Percentiles rank a stretch among this genome's conserved stretches.
These are phyloP conservation scores for Chromobotia macracanthus DNA, from an alignment of 2,797 vertebrate species.

Conservation along the genomic window DNA sequence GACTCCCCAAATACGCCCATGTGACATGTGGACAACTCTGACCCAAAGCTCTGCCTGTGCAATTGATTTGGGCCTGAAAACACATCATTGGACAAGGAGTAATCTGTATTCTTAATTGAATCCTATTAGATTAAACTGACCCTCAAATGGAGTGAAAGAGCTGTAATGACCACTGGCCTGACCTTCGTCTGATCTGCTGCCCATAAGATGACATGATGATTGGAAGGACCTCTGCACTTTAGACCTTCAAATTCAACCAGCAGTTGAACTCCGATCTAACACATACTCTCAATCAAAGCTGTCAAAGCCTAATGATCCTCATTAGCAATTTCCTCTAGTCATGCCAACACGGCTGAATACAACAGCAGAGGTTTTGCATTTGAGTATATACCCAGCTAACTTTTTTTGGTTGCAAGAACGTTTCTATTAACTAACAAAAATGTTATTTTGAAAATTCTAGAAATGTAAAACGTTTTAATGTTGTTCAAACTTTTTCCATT, in stretches of 20 bases:
- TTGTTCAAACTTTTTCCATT: no score
- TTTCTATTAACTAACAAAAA: no score
- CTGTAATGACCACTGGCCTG: constrained; percentile 45
- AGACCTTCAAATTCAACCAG: constrained; percentile 63
- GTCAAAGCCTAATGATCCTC: constrained; percentile 75
- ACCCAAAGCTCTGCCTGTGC: constrained; percentile 17
- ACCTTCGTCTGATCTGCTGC: constrained; percentile 65
- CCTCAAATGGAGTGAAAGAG: constrained; percentile 57
- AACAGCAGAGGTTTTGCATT: constrained; percentile 9
- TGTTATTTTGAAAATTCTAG: no score
- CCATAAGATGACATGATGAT: constrained; percentile 69
- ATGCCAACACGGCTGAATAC: constrained; percentile 16
- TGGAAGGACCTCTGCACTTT: constrained; percentile 66
- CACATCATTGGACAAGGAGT: constrained; percentile 41
- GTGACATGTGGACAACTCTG: constrained; percentile 11
- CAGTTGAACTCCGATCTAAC: constrained; percentile 70
- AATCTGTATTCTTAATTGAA: constrained; percentile 57
- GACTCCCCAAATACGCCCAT: background rate
- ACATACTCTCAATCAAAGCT: constrained; percentile 72
- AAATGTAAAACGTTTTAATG: no score
- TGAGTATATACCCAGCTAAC: background rate
- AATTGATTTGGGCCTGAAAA: constrained; percentile 56
- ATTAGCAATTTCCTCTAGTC: constrained; percentile 71
- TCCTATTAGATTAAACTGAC: constrained; percentile 55
- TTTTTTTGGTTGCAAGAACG: no score